Evolutionary conservation across 1,140 invertebrate species (phyloP).

Genomic region (Steinernema feltiae): DNA sequence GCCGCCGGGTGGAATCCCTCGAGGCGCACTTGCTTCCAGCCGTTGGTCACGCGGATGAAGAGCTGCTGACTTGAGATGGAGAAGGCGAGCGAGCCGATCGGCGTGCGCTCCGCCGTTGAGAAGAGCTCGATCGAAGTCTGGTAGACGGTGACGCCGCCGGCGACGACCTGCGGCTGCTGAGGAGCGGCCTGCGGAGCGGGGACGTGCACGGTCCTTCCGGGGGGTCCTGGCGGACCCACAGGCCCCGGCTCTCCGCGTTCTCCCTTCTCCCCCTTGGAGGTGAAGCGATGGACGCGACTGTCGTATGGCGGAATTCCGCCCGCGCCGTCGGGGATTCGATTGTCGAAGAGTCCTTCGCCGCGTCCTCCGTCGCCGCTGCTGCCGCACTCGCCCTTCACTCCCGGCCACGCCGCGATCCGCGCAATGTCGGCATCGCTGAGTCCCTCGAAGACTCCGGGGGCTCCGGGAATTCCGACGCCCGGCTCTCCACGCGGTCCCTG

Average conservation of each 20-base stretch:
- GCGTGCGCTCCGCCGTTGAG: conserved; percentile 24
- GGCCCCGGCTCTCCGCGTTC: conserved; percentile 35
- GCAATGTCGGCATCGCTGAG: conserved; percentile 42
- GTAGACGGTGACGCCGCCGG: conserved; percentile 33
- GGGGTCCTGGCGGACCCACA: conserved; percentile 20
- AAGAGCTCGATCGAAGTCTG: conserved; percentile 48
- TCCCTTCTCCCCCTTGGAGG: conserved; percentile 39
- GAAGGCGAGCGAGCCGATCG: conserved; percentile 42
- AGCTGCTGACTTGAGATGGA: conserved; percentile 48
- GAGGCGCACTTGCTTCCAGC: conserved; percentile 44
- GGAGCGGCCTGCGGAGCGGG: background rate
- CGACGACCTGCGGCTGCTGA: background rate
- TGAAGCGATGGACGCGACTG: conserved; percentile 21
- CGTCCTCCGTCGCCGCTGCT: conserved; percentile 9
- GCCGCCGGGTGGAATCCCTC: conserved; percentile 40
- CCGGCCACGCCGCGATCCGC: conserved; percentile 40
- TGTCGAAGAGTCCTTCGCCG: background rate
- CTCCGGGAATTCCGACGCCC: conserved; percentile 37
- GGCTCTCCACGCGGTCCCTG: conserved; percentile 31
- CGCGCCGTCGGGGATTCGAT: conserved; percentile 2
- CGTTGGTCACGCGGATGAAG: conserved; percentile 43
- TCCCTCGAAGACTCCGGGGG: conserved; percentile 30
- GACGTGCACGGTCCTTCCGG: background rate
- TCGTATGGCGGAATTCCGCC: conserved; percentile 27
- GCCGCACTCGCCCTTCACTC: conserved; percentile 42